phyloP scores from a whole-genome alignment of 1,140 invertebrate genomes.

The Arctopsyche grandis region DNA sequence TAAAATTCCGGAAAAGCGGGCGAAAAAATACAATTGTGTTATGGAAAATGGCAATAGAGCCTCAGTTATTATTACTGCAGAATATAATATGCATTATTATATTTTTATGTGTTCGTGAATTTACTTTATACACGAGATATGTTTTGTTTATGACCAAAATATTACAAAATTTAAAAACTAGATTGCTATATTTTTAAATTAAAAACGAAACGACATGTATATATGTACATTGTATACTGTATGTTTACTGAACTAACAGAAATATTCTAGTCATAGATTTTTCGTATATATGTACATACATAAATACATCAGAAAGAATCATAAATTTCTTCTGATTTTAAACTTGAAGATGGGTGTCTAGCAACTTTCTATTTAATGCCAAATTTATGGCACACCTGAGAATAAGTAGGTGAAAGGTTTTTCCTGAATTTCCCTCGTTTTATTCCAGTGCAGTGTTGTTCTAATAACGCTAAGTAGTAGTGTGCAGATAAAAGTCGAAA shows the following conservation, averaged over 20 bases:
- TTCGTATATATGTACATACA: too few relatives aligned
- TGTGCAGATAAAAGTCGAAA: constrained; percentile 3
- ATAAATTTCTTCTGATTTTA: too few relatives aligned
- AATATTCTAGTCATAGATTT: too few relatives aligned
- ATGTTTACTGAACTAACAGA: too few relatives aligned
- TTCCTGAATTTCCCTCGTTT: neutral
- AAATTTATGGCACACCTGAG: neutral
- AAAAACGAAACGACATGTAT: too few relatives aligned
- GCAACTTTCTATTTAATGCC: neutral
- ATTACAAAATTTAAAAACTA: too few relatives aligned
- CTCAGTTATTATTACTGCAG: neutral
- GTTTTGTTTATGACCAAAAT: too few relatives aligned
- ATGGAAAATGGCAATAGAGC: neutral
- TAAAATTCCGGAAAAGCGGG: constrained; percentile 20
- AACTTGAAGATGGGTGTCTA: too few relatives aligned
- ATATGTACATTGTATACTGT: too few relatives aligned
- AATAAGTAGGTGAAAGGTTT: neutral
- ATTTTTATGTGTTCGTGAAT: too few relatives aligned
- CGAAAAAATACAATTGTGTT: neutral
- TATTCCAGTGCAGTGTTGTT: neutral
- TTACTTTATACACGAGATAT: neutral
- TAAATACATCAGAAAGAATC: too few relatives aligned
- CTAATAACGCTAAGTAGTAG: constrained; percentile 21
- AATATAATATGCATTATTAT: neutral
- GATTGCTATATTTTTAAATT: too few relatives aligned